Percentiles rank a stretch among this genome's conserved stretches.
phyloP scores from a whole-genome alignment of 2,797 vertebrate species.

The Hozukius guyotensis region DNA sequence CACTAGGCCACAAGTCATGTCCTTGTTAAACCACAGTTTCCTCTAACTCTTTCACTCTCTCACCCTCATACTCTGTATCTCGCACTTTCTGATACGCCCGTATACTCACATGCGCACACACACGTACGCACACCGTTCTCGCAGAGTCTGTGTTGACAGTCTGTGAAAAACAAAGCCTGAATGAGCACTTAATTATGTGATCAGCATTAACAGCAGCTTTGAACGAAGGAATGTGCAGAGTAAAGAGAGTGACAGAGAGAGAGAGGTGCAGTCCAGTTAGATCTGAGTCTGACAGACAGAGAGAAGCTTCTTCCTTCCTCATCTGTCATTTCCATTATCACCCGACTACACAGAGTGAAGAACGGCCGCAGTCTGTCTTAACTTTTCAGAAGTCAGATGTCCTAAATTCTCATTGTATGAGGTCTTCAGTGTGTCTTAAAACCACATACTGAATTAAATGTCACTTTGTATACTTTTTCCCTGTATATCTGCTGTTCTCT shows the following conservation, averaged over 20 bases:
- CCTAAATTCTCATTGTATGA: not conserved
- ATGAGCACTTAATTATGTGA: constrained; percentile 10
- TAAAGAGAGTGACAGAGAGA: not conserved
- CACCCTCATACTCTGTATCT: not conserved
- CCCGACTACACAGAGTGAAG: not conserved
- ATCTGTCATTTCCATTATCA: not conserved
- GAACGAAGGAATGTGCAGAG: constrained; percentile 29
- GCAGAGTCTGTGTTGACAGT: constrained; percentile 7
- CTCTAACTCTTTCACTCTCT: not conserved
- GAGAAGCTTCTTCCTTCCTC: not conserved
- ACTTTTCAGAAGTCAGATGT: not conserved
- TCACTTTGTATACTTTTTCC: not conserved
- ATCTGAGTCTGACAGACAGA: not conserved
- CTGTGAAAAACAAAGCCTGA: constrained; percentile 21
- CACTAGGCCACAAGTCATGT: not conserved
- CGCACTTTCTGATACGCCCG: not conserved
- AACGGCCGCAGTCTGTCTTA: not conserved
- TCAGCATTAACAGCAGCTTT: constrained; percentile 14
- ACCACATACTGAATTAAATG: not conserved
- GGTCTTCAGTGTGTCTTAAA: not conserved
- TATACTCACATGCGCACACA: not conserved
- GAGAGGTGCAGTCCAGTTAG: not conserved
- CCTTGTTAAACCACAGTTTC: not conserved
- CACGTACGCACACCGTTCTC: not conserved
- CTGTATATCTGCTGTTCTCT: not conserved